Evolutionary conservation across 2,888 invertebrate genomes (phyloP), one percentile per base, ranked within the genome.

Genomic region (Thecocarcelia acutangulata): DNA sequence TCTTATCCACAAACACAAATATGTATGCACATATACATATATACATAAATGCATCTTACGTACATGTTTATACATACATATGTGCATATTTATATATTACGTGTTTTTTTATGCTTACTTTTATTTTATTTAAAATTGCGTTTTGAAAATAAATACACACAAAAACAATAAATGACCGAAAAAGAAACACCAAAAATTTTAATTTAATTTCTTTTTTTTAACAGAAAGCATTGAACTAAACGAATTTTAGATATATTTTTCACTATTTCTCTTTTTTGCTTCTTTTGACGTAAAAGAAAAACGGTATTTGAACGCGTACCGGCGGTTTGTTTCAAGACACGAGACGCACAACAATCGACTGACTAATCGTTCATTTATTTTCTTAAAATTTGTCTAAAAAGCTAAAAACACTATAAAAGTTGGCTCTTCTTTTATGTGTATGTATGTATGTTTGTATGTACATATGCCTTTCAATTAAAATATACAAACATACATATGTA

Each of bases 321-420:
- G 70, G 52, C 74, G n/a, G 28, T 72, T n/a, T 72, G 74, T 46
- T 70, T 76, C 72, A 61, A 81, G 61, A 75, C 83, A 83, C 85
- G 84, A 83, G 69, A 84, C 84, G 85, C 83, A 84, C 85, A 83
- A 84, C 83, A 83, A 85, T 80, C 84, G 85, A 85, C 85, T 85
- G 75, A 84, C 46, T 76, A 54, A 76, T 44, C 44, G 52, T 21
- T 78, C 70, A 61, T 78, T 64, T 58, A 52, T 58, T 78, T 66
- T 78, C 33, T 70, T 44, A 66, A 69, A 69, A 17, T 24, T 69
- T 69, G 61, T 63, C 69, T 61, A 69, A 61, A 61, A 76, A 13
- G 21, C 75, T 33, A 58, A 66, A 56, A 33, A 28, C 33, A 33
- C 52, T 21, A 17, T 42, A 42, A 42, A 64, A 54, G 19, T 68